Evolutionary conservation across 2,797 vertebrate genomes (phyloP).

Genomic region (Xiphorhynchus erythropygius): DNA sequence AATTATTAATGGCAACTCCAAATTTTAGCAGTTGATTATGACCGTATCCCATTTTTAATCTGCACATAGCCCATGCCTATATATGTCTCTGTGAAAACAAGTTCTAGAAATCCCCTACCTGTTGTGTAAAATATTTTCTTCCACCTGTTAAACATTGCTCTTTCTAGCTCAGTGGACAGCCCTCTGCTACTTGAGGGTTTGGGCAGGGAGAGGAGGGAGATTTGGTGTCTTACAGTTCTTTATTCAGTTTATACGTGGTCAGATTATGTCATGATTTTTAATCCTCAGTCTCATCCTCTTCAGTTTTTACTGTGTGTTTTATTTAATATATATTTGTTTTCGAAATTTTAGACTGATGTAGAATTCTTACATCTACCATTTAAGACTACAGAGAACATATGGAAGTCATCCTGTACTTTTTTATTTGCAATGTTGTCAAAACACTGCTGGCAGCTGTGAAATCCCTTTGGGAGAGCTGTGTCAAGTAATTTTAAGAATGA

Average conservation of each 20-base stretch:
- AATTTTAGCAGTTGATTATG: background rate
- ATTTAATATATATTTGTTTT: background rate
- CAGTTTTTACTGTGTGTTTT: background rate
- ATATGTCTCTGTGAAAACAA: background rate
- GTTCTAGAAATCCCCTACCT: background rate
- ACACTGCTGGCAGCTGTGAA: background rate
- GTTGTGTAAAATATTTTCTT: background rate
- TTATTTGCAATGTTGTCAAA: background rate
- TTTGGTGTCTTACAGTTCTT: background rate
- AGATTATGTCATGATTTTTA: background rate
- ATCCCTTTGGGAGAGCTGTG: background rate
- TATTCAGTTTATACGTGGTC: background rate
- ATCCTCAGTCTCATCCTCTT: background rate
- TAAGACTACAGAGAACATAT: background rate
- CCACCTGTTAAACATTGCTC: background rate
- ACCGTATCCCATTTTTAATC: background rate
- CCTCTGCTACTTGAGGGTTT: background rate
- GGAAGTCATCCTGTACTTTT: background rate
- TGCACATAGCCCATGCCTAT: background rate
- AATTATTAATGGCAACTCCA: background rate
- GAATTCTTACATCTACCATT: background rate
- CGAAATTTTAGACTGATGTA: background rate
- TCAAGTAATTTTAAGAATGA: background rate
- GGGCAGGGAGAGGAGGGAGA: background rate
- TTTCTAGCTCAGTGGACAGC: background rate